Conservation (phyloP, 2,888 invertebrate genomes). For the Sarcophaga caerulescens region DNA sequence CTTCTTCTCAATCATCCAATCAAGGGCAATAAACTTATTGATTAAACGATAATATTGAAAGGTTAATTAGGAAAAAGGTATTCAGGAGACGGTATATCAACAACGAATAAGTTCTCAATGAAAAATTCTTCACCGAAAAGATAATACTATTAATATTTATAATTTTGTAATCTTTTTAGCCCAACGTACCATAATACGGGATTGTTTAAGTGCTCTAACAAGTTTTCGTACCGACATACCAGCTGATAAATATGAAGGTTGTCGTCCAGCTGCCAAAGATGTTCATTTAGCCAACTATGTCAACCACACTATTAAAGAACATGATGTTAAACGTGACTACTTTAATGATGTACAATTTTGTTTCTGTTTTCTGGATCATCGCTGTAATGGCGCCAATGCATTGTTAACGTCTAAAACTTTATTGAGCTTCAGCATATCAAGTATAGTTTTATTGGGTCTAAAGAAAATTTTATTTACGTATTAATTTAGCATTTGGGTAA, state of each 20-base stretch:
- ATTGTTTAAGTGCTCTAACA: constrained; percentile 89
- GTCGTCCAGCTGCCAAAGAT: constrained; percentile 90
- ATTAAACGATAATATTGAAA: too few relatives aligned
- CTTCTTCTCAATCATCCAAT: too few relatives aligned
- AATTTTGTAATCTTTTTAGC: constrained; percentile 81
- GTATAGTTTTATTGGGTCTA: constrained; percentile 30
- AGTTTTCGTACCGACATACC: constrained; percentile 92
- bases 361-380: constrained; percentile 94
- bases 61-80: too few relatives aligned
- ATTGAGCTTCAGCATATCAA: constrained; percentile 25
- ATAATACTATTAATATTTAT: too few relatives aligned
- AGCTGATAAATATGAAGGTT: constrained; percentile 95
- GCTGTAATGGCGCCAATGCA: constrained; percentile 85
- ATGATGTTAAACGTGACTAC: constrained; percentile 91
- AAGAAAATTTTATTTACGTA: constrained; percentile 42
- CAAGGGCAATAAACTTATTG: too few relatives aligned
- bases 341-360: constrained; percentile 92
- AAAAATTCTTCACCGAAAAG: too few relatives aligned
- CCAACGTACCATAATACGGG: constrained; percentile 89
- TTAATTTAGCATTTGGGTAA: background rate
- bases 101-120: too few relatives aligned
- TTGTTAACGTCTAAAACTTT: constrained; percentile 6
- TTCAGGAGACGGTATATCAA: too few relatives aligned
- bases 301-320: constrained; percentile 91
- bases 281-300: constrained; percentile 92